These are phyloP conservation scores for Hirtodrosophila alboralis DNA, from an alignment of 2,888 invertebrate genomes.

Conservation along the genomic window DNA sequence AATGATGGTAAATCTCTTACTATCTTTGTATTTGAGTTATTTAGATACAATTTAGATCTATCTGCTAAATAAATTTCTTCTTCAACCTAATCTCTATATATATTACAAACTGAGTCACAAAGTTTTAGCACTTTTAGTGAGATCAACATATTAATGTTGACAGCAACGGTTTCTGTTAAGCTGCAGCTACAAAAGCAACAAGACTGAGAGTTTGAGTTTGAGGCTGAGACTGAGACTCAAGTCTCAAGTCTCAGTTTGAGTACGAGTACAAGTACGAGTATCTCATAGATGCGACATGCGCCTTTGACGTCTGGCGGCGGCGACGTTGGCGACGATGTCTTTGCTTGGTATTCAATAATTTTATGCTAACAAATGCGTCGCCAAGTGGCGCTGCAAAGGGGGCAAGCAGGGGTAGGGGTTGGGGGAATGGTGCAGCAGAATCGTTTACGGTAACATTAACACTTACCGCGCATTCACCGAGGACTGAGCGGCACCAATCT, in stretches of 20 bases:
- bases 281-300: conserved; percentile 71
- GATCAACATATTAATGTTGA: conserved; percentile 53
- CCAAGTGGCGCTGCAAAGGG: conserved; percentile 65
- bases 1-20: no score
- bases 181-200: conserved; percentile 44
- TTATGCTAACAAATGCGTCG: conserved; percentile 84
- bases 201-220: conserved; percentile 5
- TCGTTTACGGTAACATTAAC: conserved; percentile 80
- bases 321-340: conserved; percentile 64
- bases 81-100: not conserved
- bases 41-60: no score
- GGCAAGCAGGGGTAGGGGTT: conserved; percentile 9
- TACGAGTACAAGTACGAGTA: conserved; percentile 44
- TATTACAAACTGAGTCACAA: conserved; percentile 11
- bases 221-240: conserved; percentile 13
- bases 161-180: conserved; percentile 63
- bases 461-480: conserved; percentile 96
- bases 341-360: conserved; percentile 80
- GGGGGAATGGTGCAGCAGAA: conserved; percentile 39
- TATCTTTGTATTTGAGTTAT: no score
- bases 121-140: conserved; percentile 34
- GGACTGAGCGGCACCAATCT: conserved; percentile 90
- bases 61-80: no score
- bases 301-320: conserved; percentile 75
- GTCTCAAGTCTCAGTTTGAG: conserved; percentile 27